Percentiles rank a stretch among this genome's conserved stretches.
Evolutionary conservation across 2,113 vertebrate genomes (phyloP).

Genomic region (Malurus melanocephalus): DNA sequence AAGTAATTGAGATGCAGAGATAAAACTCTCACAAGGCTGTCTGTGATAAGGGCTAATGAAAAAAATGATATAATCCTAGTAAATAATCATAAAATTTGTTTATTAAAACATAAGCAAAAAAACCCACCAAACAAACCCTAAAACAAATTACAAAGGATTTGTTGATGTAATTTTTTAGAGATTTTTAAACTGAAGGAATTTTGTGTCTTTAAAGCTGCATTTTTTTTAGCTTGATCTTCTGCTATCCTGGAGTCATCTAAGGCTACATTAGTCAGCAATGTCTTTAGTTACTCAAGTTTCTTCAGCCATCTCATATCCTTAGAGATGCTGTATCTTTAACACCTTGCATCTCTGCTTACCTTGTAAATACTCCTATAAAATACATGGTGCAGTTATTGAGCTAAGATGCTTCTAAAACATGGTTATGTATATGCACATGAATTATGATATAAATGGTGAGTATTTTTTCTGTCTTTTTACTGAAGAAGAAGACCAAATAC

Average conservation of each 20-base stretch:
- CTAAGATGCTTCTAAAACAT: not conserved
- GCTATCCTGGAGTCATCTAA: not conserved
- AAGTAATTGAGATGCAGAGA: not conserved
- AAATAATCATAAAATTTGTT: not conserved
- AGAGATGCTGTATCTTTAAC: not conserved
- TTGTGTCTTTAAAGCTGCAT: not conserved
- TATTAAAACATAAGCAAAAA: not conserved
- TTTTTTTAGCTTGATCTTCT: not conserved
- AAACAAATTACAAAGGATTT: not conserved
- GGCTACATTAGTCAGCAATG: not conserved
- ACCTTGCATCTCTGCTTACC: not conserved
- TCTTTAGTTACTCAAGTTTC: not conserved
- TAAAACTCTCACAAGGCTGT: not conserved
- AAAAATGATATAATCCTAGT: not conserved
- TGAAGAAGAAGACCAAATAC: not conserved
- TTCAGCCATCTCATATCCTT: not conserved
- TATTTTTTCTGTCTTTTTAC: not conserved
- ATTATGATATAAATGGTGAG: not conserved
- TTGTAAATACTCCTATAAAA: not conserved
- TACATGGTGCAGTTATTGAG: not conserved
- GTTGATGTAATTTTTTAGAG: not conserved
- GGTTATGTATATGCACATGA: not conserved
- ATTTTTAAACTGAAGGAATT: not conserved
- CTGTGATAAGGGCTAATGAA: not conserved
- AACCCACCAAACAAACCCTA: rapidly evolving